Conservation (phyloP, 2,797 vertebrate genomes). For the Gobio occitaniae region DNA sequence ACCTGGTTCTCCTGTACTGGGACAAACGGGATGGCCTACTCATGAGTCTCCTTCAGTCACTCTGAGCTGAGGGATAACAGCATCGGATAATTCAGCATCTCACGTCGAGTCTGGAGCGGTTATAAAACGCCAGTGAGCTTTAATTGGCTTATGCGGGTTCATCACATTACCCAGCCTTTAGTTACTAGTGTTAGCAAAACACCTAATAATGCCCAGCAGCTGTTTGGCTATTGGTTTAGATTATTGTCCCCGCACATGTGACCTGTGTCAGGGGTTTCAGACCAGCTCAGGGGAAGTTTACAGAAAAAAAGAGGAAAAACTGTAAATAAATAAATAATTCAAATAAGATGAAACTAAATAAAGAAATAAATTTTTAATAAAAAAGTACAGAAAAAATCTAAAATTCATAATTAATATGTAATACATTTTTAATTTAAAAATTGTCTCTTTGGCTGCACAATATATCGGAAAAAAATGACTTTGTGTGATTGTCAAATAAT, state of each 20-base stretch:
- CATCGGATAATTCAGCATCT: constrained; percentile 47
- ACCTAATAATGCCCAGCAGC: background rate
- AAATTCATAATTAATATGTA: too few species aligned
- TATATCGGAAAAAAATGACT: background rate
- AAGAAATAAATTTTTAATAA: background rate
- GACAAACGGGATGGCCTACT: too few species aligned
- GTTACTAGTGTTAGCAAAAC: background rate
- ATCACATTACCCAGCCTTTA: background rate
- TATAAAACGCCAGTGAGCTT: constrained; percentile 5
- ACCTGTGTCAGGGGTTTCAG: constrained; percentile 17
- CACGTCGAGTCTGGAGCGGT: background rate
- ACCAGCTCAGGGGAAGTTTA: too few species aligned
- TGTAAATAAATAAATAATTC: background rate
- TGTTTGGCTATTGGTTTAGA: background rate
- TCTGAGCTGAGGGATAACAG: constrained; percentile 39
- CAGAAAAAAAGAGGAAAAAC: background rate
- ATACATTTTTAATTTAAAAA: background rate
- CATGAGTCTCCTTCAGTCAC: too few species aligned
- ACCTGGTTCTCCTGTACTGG: too few species aligned
- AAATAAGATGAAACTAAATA: background rate
- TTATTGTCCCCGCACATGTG: constrained; percentile 20
- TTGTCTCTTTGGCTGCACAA: background rate
- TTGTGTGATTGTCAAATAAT: background rate
- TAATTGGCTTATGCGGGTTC: constrained; percentile 42
- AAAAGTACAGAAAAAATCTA: background rate